These are phyloP conservation scores for Bettongia penicillata DNA, from an alignment of 2,113 vertebrate species.

Conservation along the genomic window DNA sequence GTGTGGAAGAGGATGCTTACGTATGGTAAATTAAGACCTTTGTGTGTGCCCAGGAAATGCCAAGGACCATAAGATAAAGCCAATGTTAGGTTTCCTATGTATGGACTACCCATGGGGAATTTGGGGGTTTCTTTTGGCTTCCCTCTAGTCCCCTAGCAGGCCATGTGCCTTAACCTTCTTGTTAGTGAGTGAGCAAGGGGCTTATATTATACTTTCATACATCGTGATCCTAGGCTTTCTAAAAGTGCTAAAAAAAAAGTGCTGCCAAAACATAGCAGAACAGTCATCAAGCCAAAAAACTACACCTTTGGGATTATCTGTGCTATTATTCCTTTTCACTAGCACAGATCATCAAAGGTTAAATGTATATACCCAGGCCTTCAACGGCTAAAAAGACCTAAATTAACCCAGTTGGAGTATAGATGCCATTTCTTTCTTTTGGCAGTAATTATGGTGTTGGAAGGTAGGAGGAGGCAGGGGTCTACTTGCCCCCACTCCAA, in stretches of 20 bases:
- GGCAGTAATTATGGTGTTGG: neutral
- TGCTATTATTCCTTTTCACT: neutral
- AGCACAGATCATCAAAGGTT: neutral
- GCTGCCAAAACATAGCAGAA: neutral
- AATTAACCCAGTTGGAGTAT: neutral
- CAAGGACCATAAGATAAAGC: neutral
- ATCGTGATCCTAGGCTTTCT: neutral
- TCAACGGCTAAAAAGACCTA: neutral
- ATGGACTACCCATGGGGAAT: neutral
- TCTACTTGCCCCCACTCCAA: neutral
- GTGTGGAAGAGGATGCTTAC: neutral
- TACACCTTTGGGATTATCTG: neutral
- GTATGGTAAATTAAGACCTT: neutral
- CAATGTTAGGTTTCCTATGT: neutral
- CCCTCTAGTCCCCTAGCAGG: neutral
- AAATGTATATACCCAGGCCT: neutral
- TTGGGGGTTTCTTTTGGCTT: neutral
- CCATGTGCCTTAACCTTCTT: neutral
- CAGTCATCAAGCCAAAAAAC: neutral
- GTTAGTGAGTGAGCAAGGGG: neutral
- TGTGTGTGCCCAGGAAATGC: neutral
- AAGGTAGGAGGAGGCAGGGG: neutral
- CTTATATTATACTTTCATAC: neutral
- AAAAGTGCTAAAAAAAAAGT: too few species aligned
- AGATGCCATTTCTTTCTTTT: neutral